Base-by-base conservation (phyloP, 1,140 invertebrate genomes). In the Cydia strobilella region DNA sequence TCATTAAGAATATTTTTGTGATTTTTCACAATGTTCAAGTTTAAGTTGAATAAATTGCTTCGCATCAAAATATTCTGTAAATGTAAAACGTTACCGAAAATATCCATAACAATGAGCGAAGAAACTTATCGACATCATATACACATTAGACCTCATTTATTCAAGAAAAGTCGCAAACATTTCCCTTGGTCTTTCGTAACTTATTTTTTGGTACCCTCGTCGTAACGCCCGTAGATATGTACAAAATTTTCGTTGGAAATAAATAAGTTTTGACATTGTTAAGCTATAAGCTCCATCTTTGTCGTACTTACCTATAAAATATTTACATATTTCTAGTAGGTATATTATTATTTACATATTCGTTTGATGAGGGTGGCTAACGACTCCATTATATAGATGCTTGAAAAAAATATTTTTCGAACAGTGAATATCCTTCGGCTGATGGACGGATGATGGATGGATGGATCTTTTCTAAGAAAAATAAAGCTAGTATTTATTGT, bases 111-210 rank as follows among this genome's bases (percentile, higher is more conserved):
- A 12, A 9, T 20, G 20, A 59, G 20, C 54, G 20, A 7, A 5
- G 10, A 59, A 59, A 59, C 54, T 59, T 59, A 59, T 59, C 54
- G 54, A 59, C 54, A 59, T 59, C 54, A 59, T 20, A 59, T 59
- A 59, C 20, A 59, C 54, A 59, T 59, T 59, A 59, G 18, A 59
- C 54, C 54, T 59, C 54, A 59, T 59, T 59, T 59, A 59, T 59
- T 59, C 54, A 59, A 59, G n/a, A 59, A 59, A 59, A 59, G 18
- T 59, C 54, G 18, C 10, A 59, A 59, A 59, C 54, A 23, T 59
- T 59, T 23, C 18, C 54, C 3, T 20, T 20, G 54, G 54, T 10
- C 51, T 9, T 51, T 23, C n/a, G 18, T 18, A 59, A 0, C 7
- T 59, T 59, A 23, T 39, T 59, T 59, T 20, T 59, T 59, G 10